phyloP scores from a whole-genome alignment of 2,888 invertebrate genomes.

The Choristoneura rosaceana region DNA sequence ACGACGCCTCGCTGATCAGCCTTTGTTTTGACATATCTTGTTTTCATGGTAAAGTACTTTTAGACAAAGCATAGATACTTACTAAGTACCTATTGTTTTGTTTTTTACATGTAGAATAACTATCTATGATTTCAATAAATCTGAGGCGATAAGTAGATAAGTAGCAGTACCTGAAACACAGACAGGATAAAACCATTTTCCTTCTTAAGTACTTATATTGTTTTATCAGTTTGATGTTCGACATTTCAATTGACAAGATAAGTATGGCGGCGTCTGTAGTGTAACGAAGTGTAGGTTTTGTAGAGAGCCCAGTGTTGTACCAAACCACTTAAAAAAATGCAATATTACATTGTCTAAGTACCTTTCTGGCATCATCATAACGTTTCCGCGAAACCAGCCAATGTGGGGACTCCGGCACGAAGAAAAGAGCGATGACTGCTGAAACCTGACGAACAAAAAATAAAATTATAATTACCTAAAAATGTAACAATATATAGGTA shows the following conservation, averaged over 20 bases:
- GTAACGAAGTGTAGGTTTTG: not conserved
- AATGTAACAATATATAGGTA: no score
- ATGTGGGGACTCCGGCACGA: constrained; percentile 93
- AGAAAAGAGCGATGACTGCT: constrained; percentile 87
- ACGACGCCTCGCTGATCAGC: no score
- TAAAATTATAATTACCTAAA: no score
- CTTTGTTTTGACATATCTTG: no score
- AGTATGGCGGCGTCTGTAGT: not conserved
- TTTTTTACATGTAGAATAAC: not conserved
- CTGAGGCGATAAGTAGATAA: not conserved
- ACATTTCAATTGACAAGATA: not conserved
- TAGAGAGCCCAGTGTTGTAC: not conserved
- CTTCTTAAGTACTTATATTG: not conserved
- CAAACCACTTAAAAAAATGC: not conserved
- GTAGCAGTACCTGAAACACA: not conserved
- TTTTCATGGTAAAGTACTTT: no score
- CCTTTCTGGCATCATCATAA: constrained; percentile 87
- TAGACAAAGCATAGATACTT: not conserved
- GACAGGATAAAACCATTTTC: constrained; percentile 2
- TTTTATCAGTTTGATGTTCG: not conserved
- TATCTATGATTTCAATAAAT: not conserved
- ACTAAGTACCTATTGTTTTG: not conserved
- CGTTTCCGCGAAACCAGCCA: constrained; percentile 91
- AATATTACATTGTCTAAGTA: constrained; percentile 47
- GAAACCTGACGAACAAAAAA: constrained; percentile 67